Percentiles rank a stretch among this genome's conserved stretches.
phyloP scores from a whole-genome alignment of 2,888 invertebrate species.

The Gymnoscelis rufifasciata region DNA sequence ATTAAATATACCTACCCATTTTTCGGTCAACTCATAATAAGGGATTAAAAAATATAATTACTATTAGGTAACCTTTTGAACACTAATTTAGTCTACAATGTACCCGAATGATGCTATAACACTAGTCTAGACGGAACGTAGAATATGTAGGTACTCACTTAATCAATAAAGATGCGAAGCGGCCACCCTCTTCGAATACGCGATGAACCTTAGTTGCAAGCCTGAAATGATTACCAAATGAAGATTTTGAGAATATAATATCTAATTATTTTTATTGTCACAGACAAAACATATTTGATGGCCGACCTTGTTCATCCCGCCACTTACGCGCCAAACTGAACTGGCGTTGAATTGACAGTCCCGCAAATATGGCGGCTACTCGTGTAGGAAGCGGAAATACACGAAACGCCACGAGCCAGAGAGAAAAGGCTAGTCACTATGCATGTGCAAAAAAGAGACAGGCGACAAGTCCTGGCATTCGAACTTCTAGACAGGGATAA shows the following conservation, averaged over 20 bases:
- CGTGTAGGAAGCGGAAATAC: constrained; percentile 76
- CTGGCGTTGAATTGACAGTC: constrained; percentile 75
- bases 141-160: constrained; percentile 18
- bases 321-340: constrained; percentile 76
- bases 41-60: too few relatives aligned
- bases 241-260: constrained; percentile 21
- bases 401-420: constrained; percentile 73
- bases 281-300: constrained; percentile 43
- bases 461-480: constrained; percentile 64
- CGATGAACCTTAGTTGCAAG: constrained; percentile 20
- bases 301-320: constrained; percentile 66
- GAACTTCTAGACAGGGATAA: constrained; percentile 65
- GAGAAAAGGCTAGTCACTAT: constrained; percentile 62
- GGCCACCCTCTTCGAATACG: constrained; percentile 3
- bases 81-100: too few relatives aligned
- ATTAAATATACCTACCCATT: too few relatives aligned
- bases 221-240: constrained; percentile 45
- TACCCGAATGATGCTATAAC: too few relatives aligned
- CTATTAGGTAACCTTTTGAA: too few relatives aligned
- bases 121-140: neutral
- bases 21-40: too few relatives aligned
- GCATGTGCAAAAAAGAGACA: constrained; percentile 67
- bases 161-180: constrained; percentile 24
- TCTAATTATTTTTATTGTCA: constrained; percentile 26
- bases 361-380: constrained; percentile 76